A percentile compares a stretch with the other conserved stretches of the same genome.
Conservation (phyloP, 1,140 invertebrate species). For the Leptinotarsa undecemlineata region DNA sequence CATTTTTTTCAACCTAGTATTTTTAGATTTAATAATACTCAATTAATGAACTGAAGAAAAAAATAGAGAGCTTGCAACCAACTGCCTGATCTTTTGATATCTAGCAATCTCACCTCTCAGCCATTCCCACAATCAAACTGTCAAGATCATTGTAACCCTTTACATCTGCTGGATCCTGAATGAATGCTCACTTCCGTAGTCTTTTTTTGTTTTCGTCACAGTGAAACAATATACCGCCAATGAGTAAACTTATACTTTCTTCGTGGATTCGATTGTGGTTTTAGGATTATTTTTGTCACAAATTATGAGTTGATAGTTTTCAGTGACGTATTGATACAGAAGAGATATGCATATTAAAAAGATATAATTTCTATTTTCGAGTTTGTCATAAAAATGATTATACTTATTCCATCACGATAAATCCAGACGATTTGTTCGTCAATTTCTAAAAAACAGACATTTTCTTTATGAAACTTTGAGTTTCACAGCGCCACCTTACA, state of each 20-base stretch:
- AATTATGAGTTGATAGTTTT: too few relatives aligned
- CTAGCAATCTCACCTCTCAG: conserved; percentile 20
- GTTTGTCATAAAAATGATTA: too few relatives aligned
- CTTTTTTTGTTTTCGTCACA: conserved; percentile 15
- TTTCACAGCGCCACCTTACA: too few relatives aligned
- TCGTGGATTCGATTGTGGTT: too few relatives aligned
- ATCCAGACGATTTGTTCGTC: too few relatives aligned
- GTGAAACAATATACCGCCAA: conserved; percentile 23
- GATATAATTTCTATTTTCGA: too few relatives aligned
- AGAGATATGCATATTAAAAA: too few relatives aligned
- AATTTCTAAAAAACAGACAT: too few relatives aligned
- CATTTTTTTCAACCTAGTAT: conserved; percentile 4
- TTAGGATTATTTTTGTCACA: too few relatives aligned
- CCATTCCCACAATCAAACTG: conserved; percentile 27
- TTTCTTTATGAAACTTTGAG: too few relatives aligned
- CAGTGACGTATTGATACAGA: too few relatives aligned
- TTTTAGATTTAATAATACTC: conserved; percentile 14
- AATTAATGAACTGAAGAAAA: conserved; percentile 6
- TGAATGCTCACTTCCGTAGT: conserved; percentile 21
- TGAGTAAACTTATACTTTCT: neutral
- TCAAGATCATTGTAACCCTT: conserved; percentile 27
- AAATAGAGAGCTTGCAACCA: conserved; percentile 9
- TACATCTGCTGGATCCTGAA: conserved; percentile 22
- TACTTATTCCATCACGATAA: too few relatives aligned
- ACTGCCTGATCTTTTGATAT: conserved; percentile 20